Conservation (phyloP, 2,797 vertebrate species). For the Spondyliosoma cantharus region DNA sequence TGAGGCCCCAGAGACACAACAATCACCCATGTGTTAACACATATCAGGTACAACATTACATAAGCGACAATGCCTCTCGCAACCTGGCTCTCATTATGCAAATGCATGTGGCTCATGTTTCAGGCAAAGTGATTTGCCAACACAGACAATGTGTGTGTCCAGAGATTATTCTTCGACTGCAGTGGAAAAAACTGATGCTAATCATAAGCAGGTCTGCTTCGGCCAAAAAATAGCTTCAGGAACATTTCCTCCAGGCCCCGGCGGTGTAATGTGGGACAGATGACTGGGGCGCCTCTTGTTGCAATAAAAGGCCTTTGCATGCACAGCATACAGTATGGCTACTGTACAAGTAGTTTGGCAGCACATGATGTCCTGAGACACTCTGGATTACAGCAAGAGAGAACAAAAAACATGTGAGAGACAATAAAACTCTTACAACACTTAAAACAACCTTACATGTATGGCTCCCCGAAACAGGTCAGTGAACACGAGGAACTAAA, state of each 20-base stretch:
- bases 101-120: slow-evolving; percentile 51
- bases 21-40: neutral
- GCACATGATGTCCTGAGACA: neutral
- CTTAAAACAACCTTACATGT: neutral
- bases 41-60: slow-evolving; percentile 47
- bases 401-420: neutral
- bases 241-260: slow-evolving; percentile 17
- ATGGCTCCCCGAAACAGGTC: neutral
- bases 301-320: slow-evolving; percentile 24
- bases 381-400: slow-evolving; percentile 15
- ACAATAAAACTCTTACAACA: neutral
- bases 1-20: slow-evolving; percentile 5
- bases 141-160: slow-evolving; percentile 21
- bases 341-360: neutral
- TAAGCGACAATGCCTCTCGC: slow-evolving; percentile 22
- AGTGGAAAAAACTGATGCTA: slow-evolving; percentile 30
- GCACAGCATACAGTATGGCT: neutral
- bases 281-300: slow-evolving; percentile 3
- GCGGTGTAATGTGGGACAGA: slow-evolving; percentile 35
- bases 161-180: slow-evolving; percentile 40
- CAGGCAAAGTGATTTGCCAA: slow-evolving; percentile 28
- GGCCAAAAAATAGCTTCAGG: slow-evolving; percentile 13
- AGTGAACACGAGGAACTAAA: too few species aligned
- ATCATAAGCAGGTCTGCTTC: slow-evolving; percentile 23
- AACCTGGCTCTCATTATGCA: slow-evolving; percentile 55